Evolutionary conservation across 2,797 vertebrate species (phyloP).

Genomic region (Mormyrus hasselquistii): DNA sequence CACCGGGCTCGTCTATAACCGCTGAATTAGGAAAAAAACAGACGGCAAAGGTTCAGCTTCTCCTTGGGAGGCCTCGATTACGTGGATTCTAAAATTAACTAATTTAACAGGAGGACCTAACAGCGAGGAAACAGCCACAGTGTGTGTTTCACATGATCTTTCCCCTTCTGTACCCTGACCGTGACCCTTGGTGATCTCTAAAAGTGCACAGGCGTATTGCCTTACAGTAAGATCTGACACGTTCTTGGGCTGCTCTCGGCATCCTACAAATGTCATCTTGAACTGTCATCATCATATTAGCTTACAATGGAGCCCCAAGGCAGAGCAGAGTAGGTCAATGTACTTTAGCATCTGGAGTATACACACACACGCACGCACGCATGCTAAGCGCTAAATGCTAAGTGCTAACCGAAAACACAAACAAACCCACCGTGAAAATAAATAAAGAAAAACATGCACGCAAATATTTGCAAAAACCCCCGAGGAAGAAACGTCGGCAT

Average conservation of each 20-base stretch:
- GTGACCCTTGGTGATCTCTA: not conserved
- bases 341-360: not conserved
- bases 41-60: not conserved
- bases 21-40: constrained; percentile 60
- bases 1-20: constrained; percentile 76
- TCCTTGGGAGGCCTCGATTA: not conserved
- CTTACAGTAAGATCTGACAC: not conserved
- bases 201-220: not conserved
- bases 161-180: not conserved
- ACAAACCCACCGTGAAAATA: not conserved
- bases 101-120: not conserved
- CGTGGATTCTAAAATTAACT: not conserved
- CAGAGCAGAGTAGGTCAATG: not conserved
- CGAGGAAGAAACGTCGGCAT: not conserved
- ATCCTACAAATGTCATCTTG: not conserved
- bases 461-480: not conserved
- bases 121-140: not conserved
- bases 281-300: not conserved
- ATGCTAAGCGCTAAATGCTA: not conserved
- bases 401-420: not conserved
- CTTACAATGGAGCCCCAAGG: not conserved
- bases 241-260: not conserved
- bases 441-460: not conserved
- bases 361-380: not conserved
- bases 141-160: not conserved